These are phyloP conservation scores for Danionella cerebrum DNA, from an alignment of 2,113 vertebrate species.

Conservation along the genomic window DNA sequence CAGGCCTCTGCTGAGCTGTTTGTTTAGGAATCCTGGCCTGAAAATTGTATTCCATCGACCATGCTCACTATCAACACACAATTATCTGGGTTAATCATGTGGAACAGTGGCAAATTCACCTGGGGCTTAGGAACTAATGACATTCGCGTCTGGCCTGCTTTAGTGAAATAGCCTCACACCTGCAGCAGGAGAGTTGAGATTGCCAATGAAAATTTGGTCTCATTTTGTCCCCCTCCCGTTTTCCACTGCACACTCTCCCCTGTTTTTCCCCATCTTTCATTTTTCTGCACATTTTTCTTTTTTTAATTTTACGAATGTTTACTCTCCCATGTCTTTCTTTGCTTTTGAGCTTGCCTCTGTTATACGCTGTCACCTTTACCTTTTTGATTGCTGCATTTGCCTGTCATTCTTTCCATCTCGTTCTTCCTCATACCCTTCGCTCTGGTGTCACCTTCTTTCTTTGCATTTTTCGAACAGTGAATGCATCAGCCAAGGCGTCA, in stretches of 20 bases:
- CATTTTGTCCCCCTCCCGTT: conserved; percentile 62
- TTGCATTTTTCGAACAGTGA: conserved; percentile 11
- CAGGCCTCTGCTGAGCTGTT: conserved; percentile 91
- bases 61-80: conserved; percentile 99
- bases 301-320: conserved; percentile 11
- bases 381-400: neutral
- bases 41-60: conserved; percentile 99
- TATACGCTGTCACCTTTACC: neutral
- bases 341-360: neutral
- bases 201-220: conserved; percentile 99
- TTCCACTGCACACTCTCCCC: conserved; percentile 19
- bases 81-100: conserved; percentile 99
- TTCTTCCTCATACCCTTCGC: neutral
- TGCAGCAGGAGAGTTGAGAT: conserved; percentile 98
- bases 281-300: conserved; percentile 41
- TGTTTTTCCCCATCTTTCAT: conserved; percentile 8
- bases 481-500: conserved; percentile 9
- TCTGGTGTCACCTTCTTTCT: neutral
- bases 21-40: conserved; percentile 98
- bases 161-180: conserved; percentile 98
- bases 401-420: neutral
- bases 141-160: conserved; percentile 99
- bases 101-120: conserved; percentile 99
- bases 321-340: neutral
- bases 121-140: conserved; percentile 99